Evolutionary conservation across 1,140 invertebrate species (phyloP), one percentile per base, ranked within the genome.

Genomic region (Contarinia nasturtii): DNA sequence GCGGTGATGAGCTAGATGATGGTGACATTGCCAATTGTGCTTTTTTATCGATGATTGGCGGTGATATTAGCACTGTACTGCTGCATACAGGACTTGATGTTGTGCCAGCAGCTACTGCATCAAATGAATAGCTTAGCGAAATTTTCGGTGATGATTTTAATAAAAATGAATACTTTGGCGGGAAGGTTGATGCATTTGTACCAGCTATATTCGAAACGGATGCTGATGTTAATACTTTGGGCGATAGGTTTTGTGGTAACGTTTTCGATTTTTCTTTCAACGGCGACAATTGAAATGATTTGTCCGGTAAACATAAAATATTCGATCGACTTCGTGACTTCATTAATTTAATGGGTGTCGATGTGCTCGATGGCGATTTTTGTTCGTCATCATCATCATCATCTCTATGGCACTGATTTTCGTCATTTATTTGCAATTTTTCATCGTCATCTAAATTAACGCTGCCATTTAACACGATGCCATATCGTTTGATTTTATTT

Each of bases 211-310:
- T 7, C 49, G 55, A 49, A 58, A 51, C 52, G 60, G 43, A 57
- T 27, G 27, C 27, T 27, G 27, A 27, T 27, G 27, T 27, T 27
- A 27, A 10, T 5, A 27, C 27, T 27, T 27, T 27, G 12, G 61
- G 56, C 36, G 61, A 58, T 33, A 72, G 55, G 59, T 72, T 72
- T 54, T 73, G 70, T 42, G 71, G 71, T 44, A 74, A 57, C 5
- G 72, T 73, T 57, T 71, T 73, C 18, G 72, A 67, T 57, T 74
- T 74, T 47, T 70, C 69, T 51, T 67, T 71, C 22, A 59, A 54
- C 33, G 65, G 62, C 44, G 67, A 61, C 8, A 58, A 41, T 14
- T 64, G 48, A 50, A 64, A 64, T 15, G 63, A 58, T 27, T 46
- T 14, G 10, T 27, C 19, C 33, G 60, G 60, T 18, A 44, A 15